Conservation (phyloP, 2,113 vertebrate species). For the Bubo scandiacus region DNA sequence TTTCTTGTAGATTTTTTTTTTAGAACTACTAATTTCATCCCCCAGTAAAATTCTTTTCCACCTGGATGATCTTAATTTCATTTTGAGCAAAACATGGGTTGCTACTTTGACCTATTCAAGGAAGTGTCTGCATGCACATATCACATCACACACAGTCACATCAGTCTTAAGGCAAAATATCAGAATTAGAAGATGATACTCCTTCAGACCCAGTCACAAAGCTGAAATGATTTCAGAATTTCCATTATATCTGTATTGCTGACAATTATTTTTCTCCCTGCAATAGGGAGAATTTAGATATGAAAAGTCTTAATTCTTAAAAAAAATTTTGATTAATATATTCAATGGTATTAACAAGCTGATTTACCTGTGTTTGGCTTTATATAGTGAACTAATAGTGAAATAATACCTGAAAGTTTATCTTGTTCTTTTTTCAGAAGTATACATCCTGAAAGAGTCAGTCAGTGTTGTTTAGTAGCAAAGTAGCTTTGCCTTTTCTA, state of each 20-base stretch:
- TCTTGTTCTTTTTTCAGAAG: not conserved
- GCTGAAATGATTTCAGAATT: not conserved
- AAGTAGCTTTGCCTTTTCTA: not conserved
- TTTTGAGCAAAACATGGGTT: not conserved
- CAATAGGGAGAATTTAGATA: not conserved
- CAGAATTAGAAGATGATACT: not conserved
- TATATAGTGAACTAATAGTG: not conserved
- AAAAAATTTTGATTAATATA: not conserved
- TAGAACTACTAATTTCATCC: not conserved
- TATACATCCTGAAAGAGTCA: not conserved
- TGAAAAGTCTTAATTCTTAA: not conserved
- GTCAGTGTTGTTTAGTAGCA: not conserved
- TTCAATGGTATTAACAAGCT: not conserved
- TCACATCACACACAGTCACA: not conserved
- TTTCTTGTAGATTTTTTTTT: not conserved
- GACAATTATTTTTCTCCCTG: not conserved
- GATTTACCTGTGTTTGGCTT: not conserved
- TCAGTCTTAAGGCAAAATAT: not conserved
- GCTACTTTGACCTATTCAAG: not conserved
- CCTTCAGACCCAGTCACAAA: not conserved
- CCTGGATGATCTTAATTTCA: not conserved
- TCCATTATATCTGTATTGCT: not conserved
- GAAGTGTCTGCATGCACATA: not conserved
- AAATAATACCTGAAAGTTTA: not conserved
- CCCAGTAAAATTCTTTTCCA: not conserved